A percentile compares a stretch with the other conserved stretches of the same genome.
Evolutionary conservation across 2,888 invertebrate species (phyloP).

Genomic region (Cremastinae sp.): DNA sequence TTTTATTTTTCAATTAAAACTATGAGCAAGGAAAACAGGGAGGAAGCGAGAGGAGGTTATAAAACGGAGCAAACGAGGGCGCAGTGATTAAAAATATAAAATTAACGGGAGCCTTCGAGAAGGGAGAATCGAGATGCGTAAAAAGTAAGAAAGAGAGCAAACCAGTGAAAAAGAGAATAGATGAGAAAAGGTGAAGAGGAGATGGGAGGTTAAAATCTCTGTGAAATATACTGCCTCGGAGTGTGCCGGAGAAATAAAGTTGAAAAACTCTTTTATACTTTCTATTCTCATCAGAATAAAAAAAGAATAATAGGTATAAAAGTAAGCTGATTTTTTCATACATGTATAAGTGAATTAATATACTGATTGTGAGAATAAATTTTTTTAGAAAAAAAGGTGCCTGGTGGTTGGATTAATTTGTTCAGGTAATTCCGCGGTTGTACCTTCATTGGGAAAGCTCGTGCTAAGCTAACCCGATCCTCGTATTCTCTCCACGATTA

Average conservation of each 20-base stretch:
- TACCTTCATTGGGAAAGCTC: slow-evolving; percentile 6
- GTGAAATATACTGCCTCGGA: background rate
- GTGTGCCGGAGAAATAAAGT: too few species aligned
- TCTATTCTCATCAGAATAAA: too few species aligned
- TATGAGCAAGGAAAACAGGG: slow-evolving; percentile 27
- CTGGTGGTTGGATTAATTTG: background rate
- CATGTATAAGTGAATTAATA: too few species aligned
- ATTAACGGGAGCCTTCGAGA: slow-evolving; percentile 18
- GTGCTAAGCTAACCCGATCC: slow-evolving; percentile 19
- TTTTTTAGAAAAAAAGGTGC: background rate
- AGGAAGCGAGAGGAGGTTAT: slow-evolving; percentile 18
- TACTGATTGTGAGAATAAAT: too few species aligned
- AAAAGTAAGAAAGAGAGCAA: slow-evolving; percentile 29
- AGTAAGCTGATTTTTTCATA: too few species aligned
- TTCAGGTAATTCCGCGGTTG: background rate
- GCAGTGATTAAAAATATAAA: slow-evolving; percentile 43
- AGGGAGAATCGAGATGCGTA: slow-evolving; percentile 5
- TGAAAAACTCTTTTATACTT: too few species aligned
- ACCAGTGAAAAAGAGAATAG: slow-evolving; percentile 17
- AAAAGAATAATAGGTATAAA: too few species aligned
- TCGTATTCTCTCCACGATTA: slow-evolving; percentile 12
- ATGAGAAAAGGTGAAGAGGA: slow-evolving; percentile 3
- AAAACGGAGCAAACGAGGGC: slow-evolving; percentile 26
- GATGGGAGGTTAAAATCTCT: background rate
- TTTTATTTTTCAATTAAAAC: slow-evolving; percentile 30